Base-by-base conservation (phyloP, 2,113 vertebrate genomes). In the Hemicordylus capensis region DNA sequence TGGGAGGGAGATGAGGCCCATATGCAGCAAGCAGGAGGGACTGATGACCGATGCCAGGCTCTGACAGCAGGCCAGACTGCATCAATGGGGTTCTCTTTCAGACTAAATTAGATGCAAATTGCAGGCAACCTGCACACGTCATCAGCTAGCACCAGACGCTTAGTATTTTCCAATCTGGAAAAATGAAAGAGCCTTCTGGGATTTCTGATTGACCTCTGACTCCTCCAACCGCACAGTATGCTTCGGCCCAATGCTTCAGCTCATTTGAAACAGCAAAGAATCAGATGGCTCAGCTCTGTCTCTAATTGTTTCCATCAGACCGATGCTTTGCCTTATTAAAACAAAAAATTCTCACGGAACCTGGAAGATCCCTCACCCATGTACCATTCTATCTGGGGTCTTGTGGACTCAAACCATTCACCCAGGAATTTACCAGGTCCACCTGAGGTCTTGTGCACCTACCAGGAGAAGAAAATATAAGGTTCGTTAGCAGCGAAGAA, bases 91-190 rank as follows among this genome's bases (percentile, higher is more conserved):
- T 56, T 54, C 14, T 56, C 44, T 81, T 76, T 56, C 20, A 42
- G 51, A 56, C 67, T 56, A 69, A 81, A 76, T 24, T n/a, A 51
- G 80, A 82, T 42, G 74, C 73, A 77, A 70, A 82, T 70, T 61
- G 31, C n/a, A 61, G 64, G 46, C 17, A n/a, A 37, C 24, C 74
- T 61, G 64, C 64, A 77, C 56, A 59, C 20, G 42, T 51, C 63
- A 31, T 11, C 74, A 78, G 34, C 19, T 7, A 37, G 56, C 42
- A 22, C 17, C 73, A 83, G 80, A 24, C n/a, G 5, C 31, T 76
- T 9, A 22, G 12, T 39, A 39, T 24, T 31, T 59, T 42, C 48
- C 22, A 37, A 14, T 6, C 51, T 81, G 79, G 63, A 56, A 51
- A 42, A 39, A 9, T 24, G 15, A 59, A 34, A 20, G 24, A 54